phyloP scores from a whole-genome alignment of 2,113 vertebrate genomes.

The Hiodon alosoides region DNA sequence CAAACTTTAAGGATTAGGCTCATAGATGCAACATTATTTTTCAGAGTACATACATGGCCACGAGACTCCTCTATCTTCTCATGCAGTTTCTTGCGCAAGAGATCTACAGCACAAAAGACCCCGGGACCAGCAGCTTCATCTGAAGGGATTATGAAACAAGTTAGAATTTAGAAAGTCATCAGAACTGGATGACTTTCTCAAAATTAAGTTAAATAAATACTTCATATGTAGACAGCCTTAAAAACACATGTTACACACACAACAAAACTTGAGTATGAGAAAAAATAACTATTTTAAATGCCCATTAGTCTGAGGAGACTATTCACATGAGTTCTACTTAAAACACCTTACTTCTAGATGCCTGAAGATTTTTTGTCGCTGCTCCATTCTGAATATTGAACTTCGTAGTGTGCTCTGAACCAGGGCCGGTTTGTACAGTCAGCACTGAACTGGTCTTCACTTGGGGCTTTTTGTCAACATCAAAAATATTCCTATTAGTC shows the following conservation, averaged over 20 bases:
- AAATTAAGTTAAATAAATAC: no score
- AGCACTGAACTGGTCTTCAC: conserved; percentile 35
- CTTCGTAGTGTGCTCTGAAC: conserved; percentile 20
- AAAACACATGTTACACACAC: no score
- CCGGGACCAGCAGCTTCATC: conserved; percentile 35
- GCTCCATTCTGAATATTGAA: conserved; percentile 27
- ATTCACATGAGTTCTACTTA: not conserved
- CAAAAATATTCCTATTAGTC: conserved; percentile 36
- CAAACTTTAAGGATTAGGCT: not conserved
- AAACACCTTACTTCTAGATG: conserved; percentile 37
- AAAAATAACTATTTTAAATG: no score
- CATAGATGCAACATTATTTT: conserved; percentile 6
- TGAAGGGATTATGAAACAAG: conserved; percentile 38
- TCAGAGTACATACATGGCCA: conserved; percentile 67
- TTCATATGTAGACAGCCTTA: no score
- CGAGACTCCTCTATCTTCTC: conserved; percentile 83
- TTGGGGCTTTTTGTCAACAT: conserved; percentile 24
- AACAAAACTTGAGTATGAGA: no score
- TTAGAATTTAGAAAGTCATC: not conserved
- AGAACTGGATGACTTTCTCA: not conserved
- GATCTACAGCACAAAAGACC: conserved; percentile 66
- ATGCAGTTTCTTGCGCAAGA: conserved; percentile 79
- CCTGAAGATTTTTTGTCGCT: conserved; percentile 10
- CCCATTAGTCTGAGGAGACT: no score
- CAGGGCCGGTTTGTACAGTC: not conserved